phyloP scores from a whole-genome alignment of 1,140 invertebrate genomes.

The Atopsyche davidsoni region DNA sequence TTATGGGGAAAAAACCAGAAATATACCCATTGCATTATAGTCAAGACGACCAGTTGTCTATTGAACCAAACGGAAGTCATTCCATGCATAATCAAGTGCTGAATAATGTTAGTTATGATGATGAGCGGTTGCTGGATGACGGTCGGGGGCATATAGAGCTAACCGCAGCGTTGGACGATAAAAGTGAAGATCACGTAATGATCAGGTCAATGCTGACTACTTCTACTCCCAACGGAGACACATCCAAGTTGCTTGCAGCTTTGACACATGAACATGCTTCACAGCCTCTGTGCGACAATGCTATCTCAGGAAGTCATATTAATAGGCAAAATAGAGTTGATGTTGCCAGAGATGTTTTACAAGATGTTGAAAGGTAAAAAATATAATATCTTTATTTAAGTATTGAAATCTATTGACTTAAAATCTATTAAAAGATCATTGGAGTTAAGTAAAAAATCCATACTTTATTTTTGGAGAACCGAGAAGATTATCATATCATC shows the following conservation, averaged over 20 bases:
- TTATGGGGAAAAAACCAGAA: constrained; percentile 13
- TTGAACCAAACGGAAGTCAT: too few relatives aligned
- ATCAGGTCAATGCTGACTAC: constrained; percentile 27
- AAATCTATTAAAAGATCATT: background rate
- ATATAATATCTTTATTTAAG: background rate
- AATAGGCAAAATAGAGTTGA: constrained; percentile 31
- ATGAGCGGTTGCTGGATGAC: background rate
- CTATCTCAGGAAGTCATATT: background rate
- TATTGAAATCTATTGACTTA: background rate
- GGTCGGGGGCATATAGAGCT: background rate
- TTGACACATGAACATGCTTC: constrained; percentile 10
- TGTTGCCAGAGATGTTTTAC: constrained; percentile 55
- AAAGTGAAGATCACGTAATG: constrained; percentile 26
- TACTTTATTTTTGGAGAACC: too few relatives aligned
- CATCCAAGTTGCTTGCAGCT: constrained; percentile 22
- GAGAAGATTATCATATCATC: too few relatives aligned
- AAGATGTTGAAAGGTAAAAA: constrained; percentile 56
- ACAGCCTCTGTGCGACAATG: constrained; percentile 23
- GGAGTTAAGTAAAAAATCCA: too few relatives aligned
- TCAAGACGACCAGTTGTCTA: too few relatives aligned
- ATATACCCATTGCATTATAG: constrained; percentile 15
- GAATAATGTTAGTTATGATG: background rate
- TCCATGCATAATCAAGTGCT: background rate
- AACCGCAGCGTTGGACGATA: background rate
- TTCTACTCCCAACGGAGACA: constrained; percentile 20